These are phyloP conservation scores for Pogonomyrmex californicus DNA, from an alignment of 1,140 invertebrate genomes.

Conservation along the genomic window DNA sequence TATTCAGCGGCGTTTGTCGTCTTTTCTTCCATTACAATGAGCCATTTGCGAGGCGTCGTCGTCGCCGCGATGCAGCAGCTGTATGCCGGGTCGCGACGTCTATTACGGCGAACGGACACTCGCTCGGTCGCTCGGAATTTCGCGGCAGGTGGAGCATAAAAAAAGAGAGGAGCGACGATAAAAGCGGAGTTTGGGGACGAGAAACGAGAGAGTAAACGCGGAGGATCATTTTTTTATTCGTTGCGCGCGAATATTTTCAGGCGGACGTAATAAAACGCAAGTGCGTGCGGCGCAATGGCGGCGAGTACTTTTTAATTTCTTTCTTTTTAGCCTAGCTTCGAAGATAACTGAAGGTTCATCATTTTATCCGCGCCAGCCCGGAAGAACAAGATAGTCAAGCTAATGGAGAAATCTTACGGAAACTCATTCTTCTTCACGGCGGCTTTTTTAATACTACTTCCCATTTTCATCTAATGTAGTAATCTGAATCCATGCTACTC, in stretches of 20 bases:
- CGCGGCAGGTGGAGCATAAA: slow-evolving; percentile 50
- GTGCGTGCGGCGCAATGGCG: background rate
- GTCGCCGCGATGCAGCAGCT: slow-evolving; percentile 37
- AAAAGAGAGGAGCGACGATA: slow-evolving; percentile 1
- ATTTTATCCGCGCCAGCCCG: background rate
- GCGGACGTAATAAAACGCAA: slow-evolving; percentile 54
- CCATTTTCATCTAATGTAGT: background rate
- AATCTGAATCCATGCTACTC: slow-evolving; percentile 4
- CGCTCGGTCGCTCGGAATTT: slow-evolving; percentile 52
- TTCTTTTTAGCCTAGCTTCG: background rate
- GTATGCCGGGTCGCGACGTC: slow-evolving; percentile 33
- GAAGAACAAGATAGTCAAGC: background rate
- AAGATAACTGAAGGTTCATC: background rate
- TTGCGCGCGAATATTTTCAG: slow-evolving; percentile 53
- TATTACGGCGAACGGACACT: slow-evolving; percentile 58
- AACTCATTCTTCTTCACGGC: slow-evolving; percentile 24
- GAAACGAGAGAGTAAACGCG: background rate
- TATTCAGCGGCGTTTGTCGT: slow-evolving; percentile 49
- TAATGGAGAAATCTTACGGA: slow-evolving; percentile 40
- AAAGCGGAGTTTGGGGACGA: slow-evolving; percentile 26
- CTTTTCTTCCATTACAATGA: slow-evolving; percentile 61
- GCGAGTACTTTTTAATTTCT: slow-evolving; percentile 3
- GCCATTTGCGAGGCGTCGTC: slow-evolving; percentile 59
- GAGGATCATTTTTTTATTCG: slow-evolving; percentile 53
- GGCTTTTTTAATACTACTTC: background rate